phyloP scores from a whole-genome alignment of 2,888 invertebrate genomes.

The Agrypnus murinus region DNA sequence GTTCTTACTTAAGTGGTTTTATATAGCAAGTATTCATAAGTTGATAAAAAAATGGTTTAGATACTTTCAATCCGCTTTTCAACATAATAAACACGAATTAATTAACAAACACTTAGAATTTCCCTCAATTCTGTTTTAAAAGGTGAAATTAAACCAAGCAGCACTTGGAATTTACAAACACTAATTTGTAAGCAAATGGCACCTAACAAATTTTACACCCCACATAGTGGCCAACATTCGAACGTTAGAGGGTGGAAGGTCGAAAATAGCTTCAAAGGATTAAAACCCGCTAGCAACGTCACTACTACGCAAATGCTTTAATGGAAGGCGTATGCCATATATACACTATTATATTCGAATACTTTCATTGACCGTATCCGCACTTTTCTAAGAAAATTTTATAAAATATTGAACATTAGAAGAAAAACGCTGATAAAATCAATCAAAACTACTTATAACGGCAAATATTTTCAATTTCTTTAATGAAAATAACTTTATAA shows the following conservation, averaged over 20 bases:
- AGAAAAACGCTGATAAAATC: no score
- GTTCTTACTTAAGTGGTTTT: no score
- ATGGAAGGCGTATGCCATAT: not conserved
- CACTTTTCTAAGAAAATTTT: not conserved
- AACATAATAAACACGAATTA: no score
- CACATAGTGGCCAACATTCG: conserved; percentile 10
- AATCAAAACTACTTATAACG: no score
- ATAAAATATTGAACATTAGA: no score
- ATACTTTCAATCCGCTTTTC: no score
- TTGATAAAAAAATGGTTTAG: no score
- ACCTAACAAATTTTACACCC: conserved; percentile 6
- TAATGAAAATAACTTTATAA: no score
- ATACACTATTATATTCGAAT: not conserved
- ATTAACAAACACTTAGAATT: no score
- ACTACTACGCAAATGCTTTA: conserved; percentile 1
- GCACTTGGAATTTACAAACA: not conserved
- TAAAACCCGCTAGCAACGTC: conserved; percentile 2
- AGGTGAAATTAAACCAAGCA: not conserved
- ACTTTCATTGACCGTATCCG: not conserved
- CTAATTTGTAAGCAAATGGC: conserved; percentile 22
- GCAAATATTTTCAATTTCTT: no score
- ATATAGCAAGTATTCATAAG: no score
- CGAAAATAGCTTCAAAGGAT: conserved; percentile 27
- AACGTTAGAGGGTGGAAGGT: conserved; percentile 10
- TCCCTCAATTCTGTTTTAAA: not conserved